Evolutionary conservation across 2,113 vertebrate genomes (phyloP), one percentile per base, ranked within the genome.

Genomic region (Hippocampus zosterae): DNA sequence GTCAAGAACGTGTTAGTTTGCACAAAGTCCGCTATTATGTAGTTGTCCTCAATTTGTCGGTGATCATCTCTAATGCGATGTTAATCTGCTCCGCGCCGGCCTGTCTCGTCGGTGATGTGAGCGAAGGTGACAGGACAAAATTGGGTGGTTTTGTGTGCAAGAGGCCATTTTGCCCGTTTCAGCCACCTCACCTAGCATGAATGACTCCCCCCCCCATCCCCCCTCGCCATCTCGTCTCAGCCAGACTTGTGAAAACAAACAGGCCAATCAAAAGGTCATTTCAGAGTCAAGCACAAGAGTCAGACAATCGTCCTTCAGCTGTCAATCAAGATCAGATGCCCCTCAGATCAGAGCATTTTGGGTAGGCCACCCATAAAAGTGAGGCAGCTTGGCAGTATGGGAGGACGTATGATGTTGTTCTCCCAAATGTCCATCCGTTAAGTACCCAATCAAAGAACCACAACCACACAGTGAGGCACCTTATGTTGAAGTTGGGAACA

Each of bases 231-330:
- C 71, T 19, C 2, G 55, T 81, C 81, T 82, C 74, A 74, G 70
- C 50, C 72, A 86, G 84, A 84, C 83, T 76, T 81, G 83, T 81
- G 74, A 90, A 88, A 91, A 91, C 80, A 91, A 92, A 82, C 89
- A 85, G 84, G 27, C 75, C 74, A 88, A 90, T 91, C 85, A 75
- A 71, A 77, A 81, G 89, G 83, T 87, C 81, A 59, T 13, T 0
- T 60, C 10, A n/a, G 71, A 84, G 89, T 89, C 83, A 82, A 70
- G 21, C 81, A 56, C 75, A 76, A 33, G 19, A 25, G 73, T 77
- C 84, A 82, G 33, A 75, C 70, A 73, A 64, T 84, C 79, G 25
- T 63, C 70, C 85, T 79, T 69, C 55, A 68, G 18, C 85, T 90
- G 90, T 85, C 89, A 91, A 81, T 91, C 89, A 88, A 65, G 57